These are phyloP conservation scores for Corapipo altera DNA, from an alignment of 2,113 vertebrate species.

Conservation along the genomic window DNA sequence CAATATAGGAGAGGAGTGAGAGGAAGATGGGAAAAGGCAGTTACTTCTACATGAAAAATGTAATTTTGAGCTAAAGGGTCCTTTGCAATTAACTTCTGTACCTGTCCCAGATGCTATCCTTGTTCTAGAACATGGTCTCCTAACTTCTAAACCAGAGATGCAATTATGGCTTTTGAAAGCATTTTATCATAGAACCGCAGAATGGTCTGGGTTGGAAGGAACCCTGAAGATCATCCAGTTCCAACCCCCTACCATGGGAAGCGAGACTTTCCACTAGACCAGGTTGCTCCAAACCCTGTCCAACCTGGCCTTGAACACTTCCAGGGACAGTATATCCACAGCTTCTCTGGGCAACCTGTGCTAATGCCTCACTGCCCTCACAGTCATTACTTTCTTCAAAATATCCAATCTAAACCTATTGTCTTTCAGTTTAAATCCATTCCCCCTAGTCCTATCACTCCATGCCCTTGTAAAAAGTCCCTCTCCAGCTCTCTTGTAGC, in stretches of 20 bases:
- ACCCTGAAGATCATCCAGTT: neutral
- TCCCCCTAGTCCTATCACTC: neutral
- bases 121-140: fast-evolving
- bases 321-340: neutral
- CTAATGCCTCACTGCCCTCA: neutral
- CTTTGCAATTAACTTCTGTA: neutral
- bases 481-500: neutral
- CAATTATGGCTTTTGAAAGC: neutral
- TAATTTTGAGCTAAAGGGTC: neutral
- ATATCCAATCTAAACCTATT: neutral
- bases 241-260: neutral
- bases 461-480: neutral
- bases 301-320: neutral
- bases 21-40: neutral
- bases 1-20: neutral
- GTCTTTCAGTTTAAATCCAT: neutral
- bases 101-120: neutral
- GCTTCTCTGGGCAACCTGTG: neutral
- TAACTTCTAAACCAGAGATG: neutral
- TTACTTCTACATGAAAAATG: neutral
- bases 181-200: neutral
- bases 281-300: neutral
- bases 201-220: neutral
- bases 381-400: neutral
- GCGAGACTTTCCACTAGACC: neutral